Base-by-base conservation (phyloP, 2,113 vertebrate species). In the Phrynosoma platyrhinos region DNA sequence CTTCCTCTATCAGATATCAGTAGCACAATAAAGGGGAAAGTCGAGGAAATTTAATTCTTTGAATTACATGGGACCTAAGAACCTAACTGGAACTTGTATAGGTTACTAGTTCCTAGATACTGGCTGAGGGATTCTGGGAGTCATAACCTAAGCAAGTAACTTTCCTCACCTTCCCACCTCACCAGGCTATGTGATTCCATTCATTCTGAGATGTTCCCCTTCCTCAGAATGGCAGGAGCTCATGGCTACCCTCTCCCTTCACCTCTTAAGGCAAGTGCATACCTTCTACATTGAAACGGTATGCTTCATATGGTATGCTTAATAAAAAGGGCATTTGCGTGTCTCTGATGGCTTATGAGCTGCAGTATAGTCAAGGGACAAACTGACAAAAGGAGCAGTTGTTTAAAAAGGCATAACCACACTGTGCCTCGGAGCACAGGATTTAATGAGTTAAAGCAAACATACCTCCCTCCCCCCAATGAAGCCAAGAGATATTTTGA, bases 231-330 rank as follows among this genome's bases (percentile, higher is more conserved):
- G 6, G 55, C 69, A 16, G 5, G 3, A 81, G 55, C 27, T 55
- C 13, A 18, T 16, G 1, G 0, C 10, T 25, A 6, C 0, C 2
- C 40, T 3, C 12, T 20, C 74, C 32, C 75, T 36, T 21, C 21
- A 8, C 52, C 20, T 20, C n/a, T 1, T 0, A 36, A 64, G 2
- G 3, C n/a, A 4, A 2, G 32, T 64, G 16, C 1, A 52, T 32
- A 27, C 64, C 42, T 1, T 9, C 32, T 21, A 72, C 47, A 6
- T 87, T 23, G 53, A 77, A 64, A 42, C 6, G 2, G 79, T 27
- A 0, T 40, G 77, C 0, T n/a, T 68, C 30, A 3, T 0, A 10
- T 71, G n/a, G 25, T 0, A 0, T 1, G 0, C 9, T 1, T 3
- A 87, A 76, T 71, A 30, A 32, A 86, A 75, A 9, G 1, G 7